Evolutionary conservation across 2,797 vertebrate genomes (phyloP).

Genomic region (Gymnothorax reevesii): DNA sequence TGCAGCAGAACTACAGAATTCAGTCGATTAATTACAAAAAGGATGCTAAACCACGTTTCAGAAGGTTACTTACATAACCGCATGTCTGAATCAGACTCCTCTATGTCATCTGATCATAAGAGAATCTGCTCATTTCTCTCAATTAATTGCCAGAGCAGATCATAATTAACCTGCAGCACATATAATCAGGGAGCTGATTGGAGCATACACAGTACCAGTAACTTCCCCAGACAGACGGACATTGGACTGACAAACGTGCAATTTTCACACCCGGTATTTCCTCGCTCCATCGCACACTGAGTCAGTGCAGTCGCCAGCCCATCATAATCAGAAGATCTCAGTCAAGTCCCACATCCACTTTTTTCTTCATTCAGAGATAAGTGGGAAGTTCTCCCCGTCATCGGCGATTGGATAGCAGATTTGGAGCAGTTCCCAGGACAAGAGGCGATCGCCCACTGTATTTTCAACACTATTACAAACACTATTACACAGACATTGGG

Average conservation of each 20-base stretch:
- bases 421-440: background rate
- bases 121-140: background rate
- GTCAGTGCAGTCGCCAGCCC: background rate
- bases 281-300: background rate
- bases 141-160: too few relatives aligned
- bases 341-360: background rate
- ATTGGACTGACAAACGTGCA: background rate
- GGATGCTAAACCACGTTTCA: background rate
- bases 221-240: background rate
- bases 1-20: background rate
- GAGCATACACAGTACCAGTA: background rate
- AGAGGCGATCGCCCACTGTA: conserved; percentile 1
- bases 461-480: conserved; percentile 12
- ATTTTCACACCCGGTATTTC: background rate
- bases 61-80: background rate
- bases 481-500: background rate
- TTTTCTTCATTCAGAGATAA: background rate
- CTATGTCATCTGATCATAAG: too few relatives aligned
- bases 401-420: background rate
- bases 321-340: background rate
- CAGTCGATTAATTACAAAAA: background rate
- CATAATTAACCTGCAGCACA: background rate
- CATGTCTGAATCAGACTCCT: background rate
- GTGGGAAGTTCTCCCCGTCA: background rate
- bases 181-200: background rate